These are phyloP conservation scores for Apistogramma diplotaenia DNA, from an alignment of 2,113 vertebrate genomes.

Conservation along the genomic window DNA sequence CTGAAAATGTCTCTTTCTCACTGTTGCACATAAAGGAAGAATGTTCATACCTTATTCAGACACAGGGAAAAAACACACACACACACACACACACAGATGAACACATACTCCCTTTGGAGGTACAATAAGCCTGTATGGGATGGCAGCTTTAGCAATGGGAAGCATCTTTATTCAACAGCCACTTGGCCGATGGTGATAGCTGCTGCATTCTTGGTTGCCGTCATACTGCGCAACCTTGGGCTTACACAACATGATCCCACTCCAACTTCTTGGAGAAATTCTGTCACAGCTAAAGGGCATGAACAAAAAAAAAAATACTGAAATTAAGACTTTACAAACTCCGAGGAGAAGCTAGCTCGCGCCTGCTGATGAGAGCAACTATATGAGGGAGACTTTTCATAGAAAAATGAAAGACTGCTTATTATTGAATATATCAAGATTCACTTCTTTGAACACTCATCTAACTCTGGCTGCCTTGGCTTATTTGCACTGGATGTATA, in stretches of 20 bases:
- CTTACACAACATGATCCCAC: conserved; percentile 43
- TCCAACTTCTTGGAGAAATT: conserved; percentile 47
- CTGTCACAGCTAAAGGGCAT: conserved; percentile 55
- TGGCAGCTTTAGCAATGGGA: conserved; percentile 37
- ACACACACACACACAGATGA: not conserved
- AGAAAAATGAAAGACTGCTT: conserved; percentile 46
- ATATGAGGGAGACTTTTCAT: conserved; percentile 21
- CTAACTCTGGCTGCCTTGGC: conserved; percentile 33
- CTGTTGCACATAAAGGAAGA: conserved; percentile 21
- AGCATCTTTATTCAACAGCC: conserved; percentile 61
- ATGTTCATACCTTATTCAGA: conserved; percentile 22
- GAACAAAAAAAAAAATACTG: conserved; percentile 26
- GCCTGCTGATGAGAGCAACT: conserved; percentile 32
- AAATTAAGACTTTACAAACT: conserved; percentile 39
- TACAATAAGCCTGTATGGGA: conserved; percentile 52
- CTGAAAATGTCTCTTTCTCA: conserved; percentile 48
- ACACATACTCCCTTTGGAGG: conserved; percentile 29
- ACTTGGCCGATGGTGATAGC: conserved; percentile 59
- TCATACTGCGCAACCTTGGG: conserved; percentile 52
- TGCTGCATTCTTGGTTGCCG: conserved; percentile 53
- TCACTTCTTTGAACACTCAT: conserved; percentile 61
- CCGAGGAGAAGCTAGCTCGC: conserved; percentile 7
- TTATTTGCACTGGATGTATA: conserved; percentile 13
- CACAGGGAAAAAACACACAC: not conserved
- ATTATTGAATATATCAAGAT: conserved; percentile 41